A percentile compares a stretch with the other conserved stretches of the same genome.
phyloP scores from a whole-genome alignment of 2,888 invertebrate species.

The Hyposoter didymator region DNA sequence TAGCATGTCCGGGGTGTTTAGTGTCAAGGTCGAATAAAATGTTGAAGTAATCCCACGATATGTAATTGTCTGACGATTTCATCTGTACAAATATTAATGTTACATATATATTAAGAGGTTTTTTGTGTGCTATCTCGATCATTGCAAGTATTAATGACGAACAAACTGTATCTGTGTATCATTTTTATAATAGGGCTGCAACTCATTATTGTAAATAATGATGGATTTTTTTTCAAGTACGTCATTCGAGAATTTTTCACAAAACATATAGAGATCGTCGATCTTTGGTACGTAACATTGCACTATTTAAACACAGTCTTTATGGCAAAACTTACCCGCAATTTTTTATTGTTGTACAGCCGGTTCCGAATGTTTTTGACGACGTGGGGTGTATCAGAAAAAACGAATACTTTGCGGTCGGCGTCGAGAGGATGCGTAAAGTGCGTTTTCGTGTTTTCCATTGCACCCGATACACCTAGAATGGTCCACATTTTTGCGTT shows the following conservation, averaged over 20 bases:
- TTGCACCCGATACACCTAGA: background rate
- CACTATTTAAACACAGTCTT: background rate
- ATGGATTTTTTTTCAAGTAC: no score
- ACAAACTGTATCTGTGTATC: background rate
- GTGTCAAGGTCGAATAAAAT: slow-evolving; percentile 15
- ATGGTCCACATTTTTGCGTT: slow-evolving; percentile 2
- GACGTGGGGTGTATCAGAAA: background rate
- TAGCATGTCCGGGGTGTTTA: slow-evolving; percentile 10
- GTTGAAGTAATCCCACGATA: slow-evolving; percentile 20
- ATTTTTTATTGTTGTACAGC: slow-evolving; percentile 6
- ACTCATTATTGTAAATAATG: no score
- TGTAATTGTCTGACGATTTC: slow-evolving; percentile 25
- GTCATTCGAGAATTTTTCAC: background rate
- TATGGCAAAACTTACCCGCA: background rate
- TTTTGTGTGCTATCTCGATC: background rate
- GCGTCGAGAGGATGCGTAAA: background rate
- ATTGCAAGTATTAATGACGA: background rate
- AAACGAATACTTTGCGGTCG: background rate
- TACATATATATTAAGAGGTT: background rate
- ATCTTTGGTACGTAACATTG: slow-evolving; percentile 16
- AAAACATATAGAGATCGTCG: slow-evolving; percentile 2
- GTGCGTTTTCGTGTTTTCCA: background rate
- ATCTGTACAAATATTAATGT: slow-evolving; percentile 19
- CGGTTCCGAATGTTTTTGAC: slow-evolving; percentile 14
- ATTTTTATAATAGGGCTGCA: no score